Evolutionary conservation across 2,888 invertebrate genomes (phyloP).

Genomic region (Venusia cambrica): DNA sequence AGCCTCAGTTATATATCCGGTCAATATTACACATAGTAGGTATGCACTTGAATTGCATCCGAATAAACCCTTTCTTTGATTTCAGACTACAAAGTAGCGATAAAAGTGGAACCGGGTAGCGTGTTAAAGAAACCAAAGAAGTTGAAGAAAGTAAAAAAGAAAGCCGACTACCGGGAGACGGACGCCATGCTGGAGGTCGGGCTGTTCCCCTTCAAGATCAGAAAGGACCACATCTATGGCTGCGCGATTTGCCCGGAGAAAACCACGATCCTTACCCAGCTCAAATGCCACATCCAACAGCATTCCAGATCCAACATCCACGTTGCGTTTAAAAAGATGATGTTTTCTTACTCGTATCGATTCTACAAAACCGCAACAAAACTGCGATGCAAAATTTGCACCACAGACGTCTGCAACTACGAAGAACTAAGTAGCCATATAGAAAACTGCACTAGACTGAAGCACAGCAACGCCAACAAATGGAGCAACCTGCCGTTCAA

Average conservation of each 20-base stretch:
- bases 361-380: slow-evolving; percentile 48
- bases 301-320: slow-evolving; percentile 55
- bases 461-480: slow-evolving; percentile 33
- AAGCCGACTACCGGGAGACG: slow-evolving; percentile 44
- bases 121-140: slow-evolving; percentile 38
- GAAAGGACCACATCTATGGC: slow-evolving; percentile 47
- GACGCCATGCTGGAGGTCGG: slow-evolving; percentile 54
- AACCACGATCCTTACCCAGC: slow-evolving; percentile 47
- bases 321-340: slow-evolving; percentile 64
- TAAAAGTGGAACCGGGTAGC: slow-evolving; percentile 50
- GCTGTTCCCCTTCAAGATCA: slow-evolving; percentile 65
- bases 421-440: slow-evolving; percentile 54
- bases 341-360: slow-evolving; percentile 51
- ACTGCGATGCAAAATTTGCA: slow-evolving; percentile 62
- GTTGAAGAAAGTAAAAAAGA: slow-evolving; percentile 30
- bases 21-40: too few relatives aligned
- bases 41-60: too few relatives aligned
- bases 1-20: too few relatives aligned
- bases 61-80: too few relatives aligned
- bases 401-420: slow-evolving; percentile 48
- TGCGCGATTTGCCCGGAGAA: slow-evolving; percentile 62
- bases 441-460: slow-evolving; percentile 49
- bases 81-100: slow-evolving; percentile 25
- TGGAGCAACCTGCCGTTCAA: slow-evolving; percentile 69
- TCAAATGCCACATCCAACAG: slow-evolving; percentile 50